phyloP scores from a whole-genome alignment of 1,140 invertebrate species.

The Cylas formicarius region DNA sequence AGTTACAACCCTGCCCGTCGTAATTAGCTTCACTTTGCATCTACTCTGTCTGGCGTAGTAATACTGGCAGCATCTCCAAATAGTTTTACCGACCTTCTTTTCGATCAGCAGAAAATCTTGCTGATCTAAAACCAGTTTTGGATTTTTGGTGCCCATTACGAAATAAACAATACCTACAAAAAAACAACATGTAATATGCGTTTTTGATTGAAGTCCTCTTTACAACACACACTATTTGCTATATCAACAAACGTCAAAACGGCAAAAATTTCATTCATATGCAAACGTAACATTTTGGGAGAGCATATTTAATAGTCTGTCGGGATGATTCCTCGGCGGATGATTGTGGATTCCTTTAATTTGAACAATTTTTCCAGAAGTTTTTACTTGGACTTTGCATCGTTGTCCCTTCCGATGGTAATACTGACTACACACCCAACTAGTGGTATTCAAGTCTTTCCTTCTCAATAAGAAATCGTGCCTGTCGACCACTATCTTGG shows the following conservation, averaged over 20 bases:
- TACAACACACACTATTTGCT: neutral
- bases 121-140: conserved; percentile 24
- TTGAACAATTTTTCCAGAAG: conserved; percentile 13
- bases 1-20: conserved; percentile 11
- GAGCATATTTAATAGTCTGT: conserved; percentile 14
- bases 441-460: conserved; percentile 13
- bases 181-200: conserved; percentile 5
- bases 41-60: conserved; percentile 11
- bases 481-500: conserved; percentile 27
- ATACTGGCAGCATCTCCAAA: conserved; percentile 21
- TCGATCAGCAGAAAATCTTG: conserved; percentile 17
- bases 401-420: conserved; percentile 23
- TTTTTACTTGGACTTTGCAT: conserved; percentile 23
- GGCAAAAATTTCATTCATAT: conserved; percentile 6
- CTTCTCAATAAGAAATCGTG: conserved; percentile 26
- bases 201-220: neutral
- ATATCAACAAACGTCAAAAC: neutral
- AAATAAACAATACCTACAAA: conserved; percentile 24
- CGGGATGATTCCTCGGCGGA: conserved; percentile 7
- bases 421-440: conserved; percentile 26
- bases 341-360: conserved; percentile 24
- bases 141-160: conserved; percentile 23
- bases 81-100: conserved; percentile 19
- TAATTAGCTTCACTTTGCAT: conserved; percentile 23
- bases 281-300: conserved; percentile 16